Conservation (phyloP, 2,888 invertebrate species). For the Mystacides longicornis region DNA sequence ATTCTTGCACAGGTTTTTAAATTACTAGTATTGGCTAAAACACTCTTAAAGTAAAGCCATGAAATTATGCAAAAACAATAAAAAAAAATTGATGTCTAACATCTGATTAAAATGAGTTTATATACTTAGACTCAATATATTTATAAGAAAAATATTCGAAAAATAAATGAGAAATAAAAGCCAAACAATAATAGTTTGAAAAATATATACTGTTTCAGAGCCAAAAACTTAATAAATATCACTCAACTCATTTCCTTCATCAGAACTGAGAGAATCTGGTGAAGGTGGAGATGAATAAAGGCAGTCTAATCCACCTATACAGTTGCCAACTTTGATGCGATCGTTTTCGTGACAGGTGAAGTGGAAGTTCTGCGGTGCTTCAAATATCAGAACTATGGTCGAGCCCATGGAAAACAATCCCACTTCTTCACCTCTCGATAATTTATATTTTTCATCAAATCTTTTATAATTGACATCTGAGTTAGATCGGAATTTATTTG, state of each 20-base stretch:
- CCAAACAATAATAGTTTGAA: slow-evolving; percentile 6
- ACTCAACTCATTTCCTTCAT: slow-evolving; percentile 9
- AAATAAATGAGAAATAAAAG: slow-evolving; percentile 39
- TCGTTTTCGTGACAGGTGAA: slow-evolving; percentile 26
- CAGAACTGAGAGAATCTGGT: slow-evolving; percentile 5
- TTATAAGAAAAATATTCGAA: too few relatives aligned
- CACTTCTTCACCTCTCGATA: slow-evolving; percentile 52
- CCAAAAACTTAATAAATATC: slow-evolving; percentile 18
- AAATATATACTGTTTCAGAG: slow-evolving; percentile 19
- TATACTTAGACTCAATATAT: too few relatives aligned
- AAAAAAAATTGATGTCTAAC: too few relatives aligned
- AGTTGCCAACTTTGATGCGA: slow-evolving; percentile 19
- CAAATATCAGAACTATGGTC: slow-evolving; percentile 67
- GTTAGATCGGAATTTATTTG: slow-evolving; percentile 40
- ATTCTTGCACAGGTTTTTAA: too few relatives aligned
- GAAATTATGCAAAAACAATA: too few relatives aligned
- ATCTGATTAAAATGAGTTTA: too few relatives aligned
- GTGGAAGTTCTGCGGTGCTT: slow-evolving; percentile 55
- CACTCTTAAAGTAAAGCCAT: too few relatives aligned
- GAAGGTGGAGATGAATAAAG: slow-evolving; percentile 9
- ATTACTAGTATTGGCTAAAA: too few relatives aligned
- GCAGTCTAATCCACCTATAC: slow-evolving; percentile 19
- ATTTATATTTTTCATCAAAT: slow-evolving; percentile 35
- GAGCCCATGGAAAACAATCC: slow-evolving; percentile 70
- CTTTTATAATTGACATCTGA: slow-evolving; percentile 18